Conservation (phyloP, 2,797 vertebrate species). For the Bucorvus abyssinicus region DNA sequence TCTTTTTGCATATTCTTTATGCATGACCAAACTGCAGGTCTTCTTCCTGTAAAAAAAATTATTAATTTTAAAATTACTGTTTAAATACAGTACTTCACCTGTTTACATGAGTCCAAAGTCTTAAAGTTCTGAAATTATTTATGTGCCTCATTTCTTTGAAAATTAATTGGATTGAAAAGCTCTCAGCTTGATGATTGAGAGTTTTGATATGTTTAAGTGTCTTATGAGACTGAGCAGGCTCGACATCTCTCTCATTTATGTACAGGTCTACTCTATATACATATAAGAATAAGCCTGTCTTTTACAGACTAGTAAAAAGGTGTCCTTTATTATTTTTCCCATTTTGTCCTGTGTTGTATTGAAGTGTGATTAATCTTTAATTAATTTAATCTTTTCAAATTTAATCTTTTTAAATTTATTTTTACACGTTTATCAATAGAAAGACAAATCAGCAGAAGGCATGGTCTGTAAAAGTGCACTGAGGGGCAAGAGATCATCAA, state of each 20-base stretch:
- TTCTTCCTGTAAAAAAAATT: background rate
- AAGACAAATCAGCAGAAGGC: background rate
- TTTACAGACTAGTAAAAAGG: background rate
- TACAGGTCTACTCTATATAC: background rate
- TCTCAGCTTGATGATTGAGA: background rate
- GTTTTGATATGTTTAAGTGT: background rate
- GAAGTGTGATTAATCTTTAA: background rate
- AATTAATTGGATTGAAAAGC: background rate
- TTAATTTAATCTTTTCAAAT: background rate
- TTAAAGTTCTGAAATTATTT: background rate
- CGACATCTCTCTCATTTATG: background rate
- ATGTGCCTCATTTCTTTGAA: background rate
- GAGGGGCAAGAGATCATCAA: background rate
- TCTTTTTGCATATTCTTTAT: background rate
- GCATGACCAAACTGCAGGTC: background rate
- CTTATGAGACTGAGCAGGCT: background rate
- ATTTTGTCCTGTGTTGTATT: background rate
- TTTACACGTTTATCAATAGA: accelerated
- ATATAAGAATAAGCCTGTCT: background rate
- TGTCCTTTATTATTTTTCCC: background rate
- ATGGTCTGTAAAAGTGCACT: background rate
- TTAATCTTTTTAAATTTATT: too few relatives aligned
- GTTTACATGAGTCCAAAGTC: background rate
- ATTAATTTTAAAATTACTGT: background rate
- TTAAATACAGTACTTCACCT: background rate